Percentiles rank a stretch among this genome's conserved stretches.
These are phyloP conservation scores for Malachius bipustulatus DNA, from an alignment of 2,888 invertebrate species.

Conservation along the genomic window DNA sequence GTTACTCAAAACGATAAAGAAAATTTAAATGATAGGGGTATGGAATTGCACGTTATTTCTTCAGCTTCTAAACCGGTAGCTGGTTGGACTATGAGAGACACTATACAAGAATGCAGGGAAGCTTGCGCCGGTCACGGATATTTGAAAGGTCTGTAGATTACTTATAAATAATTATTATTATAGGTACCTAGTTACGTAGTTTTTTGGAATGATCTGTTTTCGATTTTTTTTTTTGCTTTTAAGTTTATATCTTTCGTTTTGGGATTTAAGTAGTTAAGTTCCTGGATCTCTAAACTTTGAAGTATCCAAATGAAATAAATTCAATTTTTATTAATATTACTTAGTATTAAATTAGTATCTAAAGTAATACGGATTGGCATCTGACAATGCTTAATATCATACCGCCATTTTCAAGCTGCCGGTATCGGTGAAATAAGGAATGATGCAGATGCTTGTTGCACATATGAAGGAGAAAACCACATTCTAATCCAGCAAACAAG, in stretches of 20 bases:
- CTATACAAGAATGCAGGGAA: conserved; percentile 85
- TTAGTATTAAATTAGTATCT: too few species aligned
- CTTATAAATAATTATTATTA: too few species aligned
- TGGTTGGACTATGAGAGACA: conserved; percentile 78
- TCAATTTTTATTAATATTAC: too few species aligned
- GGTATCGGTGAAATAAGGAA: conserved; percentile 63
- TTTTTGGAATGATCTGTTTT: too few species aligned
- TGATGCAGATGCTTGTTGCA: conserved; percentile 78
- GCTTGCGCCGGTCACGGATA: conserved; percentile 95
- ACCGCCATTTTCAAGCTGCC: conserved; percentile 47
- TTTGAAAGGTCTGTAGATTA: conserved; percentile 60
- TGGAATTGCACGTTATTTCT: conserved; percentile 68
- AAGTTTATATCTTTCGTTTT: too few species aligned
- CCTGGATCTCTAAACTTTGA: too few species aligned
- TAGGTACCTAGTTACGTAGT: too few species aligned
- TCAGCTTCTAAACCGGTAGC: conserved; percentile 65
- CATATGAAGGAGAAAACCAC: conserved; percentile 87
- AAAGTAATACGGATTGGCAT: too few species aligned
- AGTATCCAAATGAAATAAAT: too few species aligned
- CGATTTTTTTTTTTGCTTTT: too few species aligned
- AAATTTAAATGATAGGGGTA: conserved; percentile 37
- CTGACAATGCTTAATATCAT: too few species aligned
- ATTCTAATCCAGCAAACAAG: conserved; percentile 68
- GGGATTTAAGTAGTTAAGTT: too few species aligned
- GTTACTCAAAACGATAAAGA: conserved; percentile 25